phyloP scores from a whole-genome alignment of 2,888 invertebrate species.

The Phyllotreta striolata region DNA sequence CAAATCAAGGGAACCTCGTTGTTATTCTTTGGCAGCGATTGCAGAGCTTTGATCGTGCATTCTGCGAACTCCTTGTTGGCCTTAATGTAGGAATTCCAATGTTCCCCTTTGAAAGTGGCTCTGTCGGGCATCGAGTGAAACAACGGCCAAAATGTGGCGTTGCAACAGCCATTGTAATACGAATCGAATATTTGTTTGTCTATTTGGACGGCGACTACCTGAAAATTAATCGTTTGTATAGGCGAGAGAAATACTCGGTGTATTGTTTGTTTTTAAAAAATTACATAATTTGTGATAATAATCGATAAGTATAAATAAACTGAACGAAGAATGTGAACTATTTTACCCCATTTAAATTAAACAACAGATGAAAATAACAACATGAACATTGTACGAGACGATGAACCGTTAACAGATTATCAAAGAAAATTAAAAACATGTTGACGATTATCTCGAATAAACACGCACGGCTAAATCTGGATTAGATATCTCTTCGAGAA shows the following conservation, averaged over 20 bases:
- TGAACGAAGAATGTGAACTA: not conserved
- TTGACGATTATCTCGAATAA: not conserved
- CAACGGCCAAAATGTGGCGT: conserved; percentile 91
- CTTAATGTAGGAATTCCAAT: conserved; percentile 81
- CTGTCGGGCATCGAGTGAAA: conserved; percentile 93
- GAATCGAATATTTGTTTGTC: conserved; percentile 80
- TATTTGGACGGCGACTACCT: conserved; percentile 84
- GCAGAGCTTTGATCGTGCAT: conserved; percentile 75
- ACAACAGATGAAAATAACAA: conserved; percentile 15
- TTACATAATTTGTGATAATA: not conserved
- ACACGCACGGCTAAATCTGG: too few species aligned
- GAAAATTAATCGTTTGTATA: conserved; percentile 29
- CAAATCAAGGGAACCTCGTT: conserved; percentile 79
- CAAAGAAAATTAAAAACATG: conserved; percentile 22
- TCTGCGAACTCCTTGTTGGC: conserved; percentile 86
- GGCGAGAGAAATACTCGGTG: not conserved
- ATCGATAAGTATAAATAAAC: not conserved
- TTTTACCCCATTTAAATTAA: not conserved
- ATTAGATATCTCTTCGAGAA: too few species aligned
- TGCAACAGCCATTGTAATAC: conserved; percentile 93
- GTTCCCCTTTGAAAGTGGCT: conserved; percentile 81
- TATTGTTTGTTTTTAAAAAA: too few species aligned
- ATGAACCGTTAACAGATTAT: conserved; percentile 19
- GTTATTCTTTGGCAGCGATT: conserved; percentile 62
- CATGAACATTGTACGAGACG: conserved; percentile 23